Evolutionary conservation across 2,888 invertebrate species (phyloP).

Genomic region (Incurvaria masculella): DNA sequence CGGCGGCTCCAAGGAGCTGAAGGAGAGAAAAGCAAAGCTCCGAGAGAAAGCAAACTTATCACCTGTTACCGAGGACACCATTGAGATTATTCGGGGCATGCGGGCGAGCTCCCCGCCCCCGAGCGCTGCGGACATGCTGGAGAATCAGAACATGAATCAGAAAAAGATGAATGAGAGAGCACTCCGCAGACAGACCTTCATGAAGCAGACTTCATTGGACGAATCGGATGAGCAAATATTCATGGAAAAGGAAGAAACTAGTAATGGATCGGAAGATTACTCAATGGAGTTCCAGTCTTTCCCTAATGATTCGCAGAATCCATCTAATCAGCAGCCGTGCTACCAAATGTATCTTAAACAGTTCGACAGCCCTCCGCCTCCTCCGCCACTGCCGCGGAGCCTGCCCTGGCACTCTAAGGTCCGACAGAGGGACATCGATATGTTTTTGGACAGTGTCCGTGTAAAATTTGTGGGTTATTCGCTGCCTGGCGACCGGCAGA

Average conservation of each 20-base stretch:
- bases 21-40: constrained; percentile 69
- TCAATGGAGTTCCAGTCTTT: constrained; percentile 59
- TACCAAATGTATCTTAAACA: constrained; percentile 43
- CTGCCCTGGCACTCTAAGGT: constrained; percentile 98
- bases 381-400: constrained; percentile 54
- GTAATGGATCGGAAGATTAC: constrained; percentile 60
- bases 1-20: constrained; percentile 85
- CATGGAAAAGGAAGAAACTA: constrained; percentile 67
- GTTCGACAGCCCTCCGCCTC: constrained; percentile 46
- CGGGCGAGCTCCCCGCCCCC: constrained; percentile 93
- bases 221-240: constrained; percentile 71
- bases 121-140: constrained; percentile 84
- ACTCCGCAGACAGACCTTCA: constrained; percentile 71
- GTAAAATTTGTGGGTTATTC: constrained; percentile 96
- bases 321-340: constrained; percentile 35
- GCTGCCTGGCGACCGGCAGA: constrained; percentile 80
- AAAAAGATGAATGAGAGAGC: constrained; percentile 62
- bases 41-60: constrained; percentile 70
- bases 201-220: constrained; percentile 90
- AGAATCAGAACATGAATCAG: constrained; percentile 74
- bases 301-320: constrained; percentile 32
- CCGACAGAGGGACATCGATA: constrained; percentile 88
- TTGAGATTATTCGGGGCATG: constrained; percentile 92
- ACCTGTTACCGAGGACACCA: constrained; percentile 85
- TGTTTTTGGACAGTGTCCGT: constrained; percentile 86